Percentiles rank a stretch among this genome's conserved stretches.
phyloP scores from a whole-genome alignment of 92 coral and sea anemone species.

The Pocillopora meandrina region DNA sequence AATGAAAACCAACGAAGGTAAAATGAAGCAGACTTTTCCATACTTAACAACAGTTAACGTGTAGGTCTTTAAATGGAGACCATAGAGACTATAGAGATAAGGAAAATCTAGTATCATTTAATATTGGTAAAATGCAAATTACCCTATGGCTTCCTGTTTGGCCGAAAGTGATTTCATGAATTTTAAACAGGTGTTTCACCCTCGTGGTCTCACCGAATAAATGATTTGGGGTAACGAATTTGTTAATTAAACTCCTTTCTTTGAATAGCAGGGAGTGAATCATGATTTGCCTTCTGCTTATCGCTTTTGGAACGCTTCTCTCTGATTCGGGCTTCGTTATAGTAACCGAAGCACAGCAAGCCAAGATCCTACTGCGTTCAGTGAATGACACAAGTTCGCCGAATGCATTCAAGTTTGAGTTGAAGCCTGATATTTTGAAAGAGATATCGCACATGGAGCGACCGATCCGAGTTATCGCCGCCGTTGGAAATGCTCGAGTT shows the following conservation, averaged over 20 bases:
- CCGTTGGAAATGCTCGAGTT: constrained; percentile 28
- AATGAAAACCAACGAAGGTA: too few species aligned
- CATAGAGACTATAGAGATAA: too few species aligned
- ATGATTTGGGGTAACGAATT: too few species aligned
- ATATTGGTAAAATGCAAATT: neutral
- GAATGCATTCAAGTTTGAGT: neutral
- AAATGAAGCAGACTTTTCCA: too few species aligned
- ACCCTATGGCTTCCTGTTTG: too few species aligned
- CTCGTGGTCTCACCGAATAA: neutral
- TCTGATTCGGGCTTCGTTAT: neutral
- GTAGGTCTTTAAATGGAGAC: too few species aligned
- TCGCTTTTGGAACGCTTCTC: constrained; percentile 30
- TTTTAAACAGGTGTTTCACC: neutral
- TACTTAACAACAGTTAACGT: too few species aligned
- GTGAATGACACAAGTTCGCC: neutral
- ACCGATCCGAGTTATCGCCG: constrained; percentile 38
- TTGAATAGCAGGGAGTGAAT: neutral
- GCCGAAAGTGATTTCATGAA: neutral
- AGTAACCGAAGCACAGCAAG: neutral
- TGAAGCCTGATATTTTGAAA: constrained; percentile 4
- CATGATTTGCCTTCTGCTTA: neutral
- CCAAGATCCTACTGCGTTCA: neutral
- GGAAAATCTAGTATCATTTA: too few species aligned
- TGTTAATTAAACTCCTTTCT: neutral
- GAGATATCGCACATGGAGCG: constrained; percentile 10